A percentile compares a stretch with the other conserved stretches of the same genome.
Conservation (phyloP, 1,140 invertebrate species). For the Idris sp. region DNA sequence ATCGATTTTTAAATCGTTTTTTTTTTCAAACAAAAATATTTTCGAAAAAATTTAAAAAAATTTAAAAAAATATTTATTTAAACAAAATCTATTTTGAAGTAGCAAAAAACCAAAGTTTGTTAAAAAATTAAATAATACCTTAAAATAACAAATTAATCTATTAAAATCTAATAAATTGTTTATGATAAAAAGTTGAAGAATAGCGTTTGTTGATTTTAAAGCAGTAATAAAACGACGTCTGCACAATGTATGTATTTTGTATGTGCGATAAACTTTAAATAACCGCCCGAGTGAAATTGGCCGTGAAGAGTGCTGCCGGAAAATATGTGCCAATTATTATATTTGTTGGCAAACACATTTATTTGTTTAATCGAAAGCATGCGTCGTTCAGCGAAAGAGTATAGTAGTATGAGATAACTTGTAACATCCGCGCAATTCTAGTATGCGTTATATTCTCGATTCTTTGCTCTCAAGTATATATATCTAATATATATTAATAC, state of each 20-base stretch:
- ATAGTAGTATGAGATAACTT: slow-evolving; percentile 24
- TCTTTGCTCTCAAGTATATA: too few species aligned
- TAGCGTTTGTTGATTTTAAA: slow-evolving; percentile 46
- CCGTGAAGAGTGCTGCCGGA: slow-evolving; percentile 53
- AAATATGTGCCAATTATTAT: slow-evolving; percentile 69
- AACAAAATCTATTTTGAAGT: too few species aligned
- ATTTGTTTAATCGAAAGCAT: slow-evolving; percentile 65
- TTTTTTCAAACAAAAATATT: too few species aligned
- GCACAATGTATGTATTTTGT: slow-evolving; percentile 53
- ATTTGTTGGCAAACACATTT: slow-evolving; percentile 65
- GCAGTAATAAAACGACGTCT: slow-evolving; percentile 45
- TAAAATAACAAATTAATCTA: too few species aligned
- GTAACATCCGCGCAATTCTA: slow-evolving; percentile 49
- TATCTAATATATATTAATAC: slow-evolving; percentile 39
- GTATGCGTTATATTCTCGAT: too few species aligned
- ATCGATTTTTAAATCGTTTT: too few species aligned
- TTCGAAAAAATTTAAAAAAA: not conserved
- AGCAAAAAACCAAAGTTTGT: too few species aligned
- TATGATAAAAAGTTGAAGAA: too few species aligned
- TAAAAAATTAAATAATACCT: too few species aligned
- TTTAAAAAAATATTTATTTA: not conserved
- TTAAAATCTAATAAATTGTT: too few species aligned
- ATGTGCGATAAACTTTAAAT: slow-evolving; percentile 60
- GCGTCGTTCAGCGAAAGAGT: slow-evolving; percentile 44
- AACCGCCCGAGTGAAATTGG: slow-evolving; percentile 51